Base-by-base conservation (phyloP, 2,113 vertebrate species). In the Uria aalge region DNA sequence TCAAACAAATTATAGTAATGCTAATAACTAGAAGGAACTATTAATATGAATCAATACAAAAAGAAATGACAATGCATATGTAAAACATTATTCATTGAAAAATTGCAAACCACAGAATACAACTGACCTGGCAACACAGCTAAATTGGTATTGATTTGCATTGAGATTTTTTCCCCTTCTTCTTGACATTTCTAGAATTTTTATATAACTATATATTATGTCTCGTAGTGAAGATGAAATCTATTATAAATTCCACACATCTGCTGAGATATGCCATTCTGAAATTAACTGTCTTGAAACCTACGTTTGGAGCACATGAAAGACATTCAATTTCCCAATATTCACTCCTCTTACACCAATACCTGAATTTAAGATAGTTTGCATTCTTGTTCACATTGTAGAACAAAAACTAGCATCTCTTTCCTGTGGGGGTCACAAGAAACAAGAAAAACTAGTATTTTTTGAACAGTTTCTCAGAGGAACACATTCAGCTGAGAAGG, bases 141-240 rank as follows among this genome's bases (percentile, higher is more conserved):
- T 98, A 98, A 98, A 97, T 98, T 96, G 93, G 92, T 98, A 98
- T 97, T 96, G 97, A 98, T 98, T 94, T 96, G 68, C 52, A 98
- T 45, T 95, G 92, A 96, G 96, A 95, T 71, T 93, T 94, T 82
- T 40, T 75, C 18, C 18, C 78, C 57, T 78, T 90, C 57, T 78
- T 90, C 90, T 45, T 95, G 73, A 79, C 84, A 82, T 93, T 92
- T 91, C 69, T 81, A 88, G 79, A 96, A 55, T 95, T 98, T 97
- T 96, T 97, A 92, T 86, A 77, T 77, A 94, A 93, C 63, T 76
- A 80, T 92, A 85, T 57, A 94, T 97, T 96, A 95, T 77, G 79
- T 45, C 62, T 86, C 69, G 68, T 38, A 76, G 36, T 85, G 72
- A 96, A 96, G 94, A 96, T 29, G n/a, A 92, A 94, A 85, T 78